phyloP scores from a whole-genome alignment of 2,113 vertebrate genomes.

The Pheucticus melanocephalus region DNA sequence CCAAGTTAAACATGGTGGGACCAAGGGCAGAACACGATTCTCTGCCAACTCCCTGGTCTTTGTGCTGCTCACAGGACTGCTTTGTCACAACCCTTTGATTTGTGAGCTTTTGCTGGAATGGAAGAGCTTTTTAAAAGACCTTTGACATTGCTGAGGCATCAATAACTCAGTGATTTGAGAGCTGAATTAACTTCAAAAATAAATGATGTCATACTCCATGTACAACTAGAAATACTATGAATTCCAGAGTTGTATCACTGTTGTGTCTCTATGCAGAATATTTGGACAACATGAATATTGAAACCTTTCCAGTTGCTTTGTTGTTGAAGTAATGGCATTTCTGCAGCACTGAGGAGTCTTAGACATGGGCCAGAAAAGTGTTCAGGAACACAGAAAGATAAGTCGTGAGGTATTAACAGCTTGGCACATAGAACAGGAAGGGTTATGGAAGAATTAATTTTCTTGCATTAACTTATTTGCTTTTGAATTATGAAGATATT shows the following conservation, averaged over 20 bases:
- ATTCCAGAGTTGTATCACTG: neutral
- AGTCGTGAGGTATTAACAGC: neutral
- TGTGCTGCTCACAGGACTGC: neutral
- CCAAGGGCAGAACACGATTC: neutral
- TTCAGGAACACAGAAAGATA: neutral
- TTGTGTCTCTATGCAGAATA: neutral
- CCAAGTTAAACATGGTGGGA: neutral
- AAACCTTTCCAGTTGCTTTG: neutral
- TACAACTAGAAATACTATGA: neutral
- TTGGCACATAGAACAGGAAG: neutral
- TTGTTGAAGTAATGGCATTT: neutral
- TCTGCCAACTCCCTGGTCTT: neutral
- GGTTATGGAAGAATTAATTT: neutral
- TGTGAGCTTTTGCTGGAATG: neutral
- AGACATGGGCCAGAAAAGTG: neutral
- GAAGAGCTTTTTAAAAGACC: neutral
- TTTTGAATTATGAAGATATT: slow-evolving; percentile 8
- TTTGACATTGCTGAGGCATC: neutral
- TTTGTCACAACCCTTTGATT: neutral
- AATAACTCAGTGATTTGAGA: neutral
- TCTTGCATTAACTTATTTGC: neutral
- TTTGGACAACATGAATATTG: neutral
- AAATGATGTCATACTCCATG: neutral
- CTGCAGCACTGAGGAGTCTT: neutral
- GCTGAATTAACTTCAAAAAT: neutral